Evolutionary conservation across 1,140 invertebrate species (phyloP).

Genomic region (Araneus ventricosus): DNA sequence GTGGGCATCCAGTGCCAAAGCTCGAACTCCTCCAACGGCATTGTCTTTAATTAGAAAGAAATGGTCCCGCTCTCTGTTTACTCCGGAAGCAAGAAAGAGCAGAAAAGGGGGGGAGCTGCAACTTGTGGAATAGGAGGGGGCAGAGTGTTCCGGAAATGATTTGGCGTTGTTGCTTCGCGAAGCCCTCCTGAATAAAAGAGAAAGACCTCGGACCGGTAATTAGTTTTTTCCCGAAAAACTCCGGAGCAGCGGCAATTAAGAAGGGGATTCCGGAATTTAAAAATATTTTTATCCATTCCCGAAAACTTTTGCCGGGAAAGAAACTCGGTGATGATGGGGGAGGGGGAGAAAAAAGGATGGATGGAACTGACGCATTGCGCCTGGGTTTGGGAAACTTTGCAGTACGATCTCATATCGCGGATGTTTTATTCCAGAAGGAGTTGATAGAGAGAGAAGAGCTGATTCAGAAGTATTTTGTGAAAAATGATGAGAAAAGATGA

Average conservation of each 20-base stretch:
- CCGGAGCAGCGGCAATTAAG: not conserved
- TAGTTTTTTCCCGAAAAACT: not conserved
- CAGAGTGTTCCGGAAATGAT: not conserved
- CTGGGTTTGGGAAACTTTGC: not conserved
- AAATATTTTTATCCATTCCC: constrained; percentile 16
- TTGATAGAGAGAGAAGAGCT: no score
- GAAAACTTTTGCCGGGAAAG: not conserved
- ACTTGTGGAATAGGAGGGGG: not conserved
- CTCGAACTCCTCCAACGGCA: not conserved
- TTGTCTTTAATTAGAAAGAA: not conserved
- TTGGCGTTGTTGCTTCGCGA: not conserved
- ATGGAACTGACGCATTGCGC: not conserved
- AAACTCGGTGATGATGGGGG: not conserved
- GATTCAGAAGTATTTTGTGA: no score
- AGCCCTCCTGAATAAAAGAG: not conserved
- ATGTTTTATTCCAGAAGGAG: no score
- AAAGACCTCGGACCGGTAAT: not conserved
- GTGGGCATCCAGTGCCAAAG: not conserved
- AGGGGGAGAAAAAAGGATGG: not conserved
- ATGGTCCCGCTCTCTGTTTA: not conserved
- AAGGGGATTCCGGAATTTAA: not conserved
- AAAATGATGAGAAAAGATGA: no score
- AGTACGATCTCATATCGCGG: no score
- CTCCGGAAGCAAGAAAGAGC: not conserved
- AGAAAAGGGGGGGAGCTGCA: not conserved